phyloP scores from a whole-genome alignment of 2,888 invertebrate genomes.

The Mamestra brassicae region DNA sequence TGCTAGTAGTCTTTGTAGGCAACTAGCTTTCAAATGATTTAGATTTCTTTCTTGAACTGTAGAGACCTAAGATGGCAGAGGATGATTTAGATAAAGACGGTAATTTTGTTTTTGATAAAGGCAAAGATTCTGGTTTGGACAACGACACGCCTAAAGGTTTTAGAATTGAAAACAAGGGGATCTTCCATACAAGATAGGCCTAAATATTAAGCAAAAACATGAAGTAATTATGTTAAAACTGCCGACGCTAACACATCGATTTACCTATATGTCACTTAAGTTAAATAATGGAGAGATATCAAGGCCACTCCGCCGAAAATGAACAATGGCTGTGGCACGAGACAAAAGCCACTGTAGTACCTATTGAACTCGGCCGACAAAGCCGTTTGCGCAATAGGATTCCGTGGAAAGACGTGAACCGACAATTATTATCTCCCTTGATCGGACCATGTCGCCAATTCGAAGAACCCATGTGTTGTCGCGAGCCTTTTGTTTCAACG shows the following conservation, averaged over 20 bases:
- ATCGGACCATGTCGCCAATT: constrained; percentile 86
- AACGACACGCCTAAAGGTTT: neutral
- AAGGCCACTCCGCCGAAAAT: constrained; percentile 84
- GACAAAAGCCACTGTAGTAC: constrained; percentile 86
- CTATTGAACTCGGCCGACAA: constrained; percentile 88
- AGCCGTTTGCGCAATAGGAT: constrained; percentile 90
- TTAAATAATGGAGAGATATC: constrained; percentile 84
- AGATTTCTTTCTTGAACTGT: neutral
- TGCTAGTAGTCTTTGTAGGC: constrained; percentile 69
- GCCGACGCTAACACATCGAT: constrained; percentile 42
- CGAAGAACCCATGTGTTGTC: constrained; percentile 78
- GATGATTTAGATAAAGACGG: neutral
- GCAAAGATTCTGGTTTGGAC: neutral
- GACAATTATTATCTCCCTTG: constrained; percentile 88
- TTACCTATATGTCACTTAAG: constrained; percentile 76
- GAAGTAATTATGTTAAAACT: constrained; percentile 8
- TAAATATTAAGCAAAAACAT: constrained; percentile 24
- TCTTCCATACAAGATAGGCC: neutral
- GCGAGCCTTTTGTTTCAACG: constrained; percentile 70
- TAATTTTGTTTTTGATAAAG: neutral
- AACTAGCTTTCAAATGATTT: constrained; percentile 17
- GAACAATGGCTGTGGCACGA: constrained; percentile 89
- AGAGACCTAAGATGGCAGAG: neutral
- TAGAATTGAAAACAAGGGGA: no score
- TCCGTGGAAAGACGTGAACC: constrained; percentile 89